Percentiles rank a stretch among this genome's conserved stretches.
Conservation (phyloP, 2,113 vertebrate species). For the Puffinus mauretanicus region DNA sequence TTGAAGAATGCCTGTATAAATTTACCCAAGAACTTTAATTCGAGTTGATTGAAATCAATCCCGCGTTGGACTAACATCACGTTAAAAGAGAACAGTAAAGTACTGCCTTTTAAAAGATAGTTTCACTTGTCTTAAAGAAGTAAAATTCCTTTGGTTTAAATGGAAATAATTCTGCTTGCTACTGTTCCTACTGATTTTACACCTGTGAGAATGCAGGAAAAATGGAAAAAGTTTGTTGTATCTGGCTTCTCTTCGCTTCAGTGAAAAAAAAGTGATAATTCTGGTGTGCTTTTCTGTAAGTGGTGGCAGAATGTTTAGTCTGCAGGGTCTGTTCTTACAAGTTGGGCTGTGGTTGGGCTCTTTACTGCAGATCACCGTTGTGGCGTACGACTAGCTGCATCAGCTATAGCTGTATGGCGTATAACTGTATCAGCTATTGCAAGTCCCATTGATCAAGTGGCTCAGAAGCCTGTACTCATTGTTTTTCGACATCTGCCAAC, state of each 20-base stretch:
- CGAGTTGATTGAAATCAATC: not conserved
- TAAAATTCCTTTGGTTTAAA: not conserved
- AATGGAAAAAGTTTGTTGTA: slow-evolving; percentile 54
- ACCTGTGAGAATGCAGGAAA: slow-evolving; percentile 45
- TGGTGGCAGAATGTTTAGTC: slow-evolving; percentile 62
- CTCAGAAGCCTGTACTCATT: not conserved
- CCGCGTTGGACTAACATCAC: not conserved
- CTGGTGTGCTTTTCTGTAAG: slow-evolving; percentile 49
- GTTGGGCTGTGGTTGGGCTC: slow-evolving; percentile 30
- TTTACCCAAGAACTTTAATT: not conserved
- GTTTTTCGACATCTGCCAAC: not conserved
- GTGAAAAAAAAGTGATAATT: slow-evolving; percentile 66
- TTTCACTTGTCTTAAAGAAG: not conserved
- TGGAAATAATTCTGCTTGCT: not conserved
- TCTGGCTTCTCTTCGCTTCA: slow-evolving; percentile 45
- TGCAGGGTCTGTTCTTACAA: slow-evolving; percentile 47
- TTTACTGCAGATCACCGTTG: not conserved
- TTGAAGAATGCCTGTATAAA: not conserved
- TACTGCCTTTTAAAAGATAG: not conserved
- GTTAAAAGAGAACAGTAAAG: not conserved
- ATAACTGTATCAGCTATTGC: not conserved
- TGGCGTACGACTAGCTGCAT: not conserved
- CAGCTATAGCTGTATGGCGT: too few species aligned
- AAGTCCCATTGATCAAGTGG: not conserved
- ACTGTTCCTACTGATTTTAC: not conserved